Base-by-base conservation (phyloP, 1,140 invertebrate genomes). In the Varroa destructor region DNA sequence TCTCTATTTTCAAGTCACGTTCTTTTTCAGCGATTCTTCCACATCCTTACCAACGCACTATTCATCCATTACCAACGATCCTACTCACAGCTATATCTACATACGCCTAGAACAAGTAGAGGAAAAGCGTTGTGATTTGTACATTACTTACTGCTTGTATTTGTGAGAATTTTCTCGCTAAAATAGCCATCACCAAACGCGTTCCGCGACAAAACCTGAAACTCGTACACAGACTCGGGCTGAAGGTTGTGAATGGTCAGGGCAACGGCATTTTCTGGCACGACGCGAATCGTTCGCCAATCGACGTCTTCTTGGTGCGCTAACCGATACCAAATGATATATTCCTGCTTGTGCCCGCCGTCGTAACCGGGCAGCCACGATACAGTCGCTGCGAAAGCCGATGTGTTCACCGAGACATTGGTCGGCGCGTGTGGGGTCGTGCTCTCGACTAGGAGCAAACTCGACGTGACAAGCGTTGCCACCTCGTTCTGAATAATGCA, bases 341-440 rank as follows among this genome's bases (percentile, higher is more conserved):
- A 95, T 78, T 92, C 89, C 80, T 95, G 91, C 77, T 91, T 89
- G 81, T 91, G 93, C 25, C 93, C 93, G 25, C 93, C 93, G 77
- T 90, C 91, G 79, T 97, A 96, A 0, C 92, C 92, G 6, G 94
- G 92, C 76, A 92, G 82, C 93, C 94, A 97, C 70, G 85, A 84
- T 8, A 97, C 81, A 40, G 88, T 89, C 36, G 95, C 93, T 71
- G 88, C 86, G 78, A 93, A 94, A 78, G 93, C 87, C 0, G 88
- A 88, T 46, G 92, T 87, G 70, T 86, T 86, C 1, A 89, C 81
- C 1, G 89, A 87, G 25, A 97, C 85, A 81, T 97, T 96, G 82
- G 91, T 92, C 0, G 93, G 93, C 43, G 93, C 91, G 80, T 97
- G 93, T 5, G 93, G 93, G 78, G 93, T 91, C 1, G 93, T 95